phyloP scores from a whole-genome alignment of 2,797 vertebrate genomes.

The Galaxias olidus region DNA sequence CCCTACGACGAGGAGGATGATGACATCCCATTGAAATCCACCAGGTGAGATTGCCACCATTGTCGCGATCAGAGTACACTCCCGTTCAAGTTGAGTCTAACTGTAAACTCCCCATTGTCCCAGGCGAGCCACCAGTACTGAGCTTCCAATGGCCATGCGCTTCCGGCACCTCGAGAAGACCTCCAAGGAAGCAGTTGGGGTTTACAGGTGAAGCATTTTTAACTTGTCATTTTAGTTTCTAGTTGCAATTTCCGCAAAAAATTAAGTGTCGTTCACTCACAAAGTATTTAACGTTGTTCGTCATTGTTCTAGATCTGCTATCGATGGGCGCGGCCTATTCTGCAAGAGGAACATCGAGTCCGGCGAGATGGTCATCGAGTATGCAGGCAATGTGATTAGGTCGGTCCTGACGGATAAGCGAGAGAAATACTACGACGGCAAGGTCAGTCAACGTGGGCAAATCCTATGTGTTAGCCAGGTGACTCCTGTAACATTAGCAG shows the following conservation, averaged over 20 bases:
- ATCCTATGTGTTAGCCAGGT: too few species aligned
- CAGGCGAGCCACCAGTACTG: conserved; percentile 89
- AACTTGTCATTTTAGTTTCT: too few species aligned
- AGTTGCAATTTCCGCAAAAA: too few species aligned
- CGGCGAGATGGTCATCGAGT: conserved; percentile 95
- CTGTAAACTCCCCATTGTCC: conserved; percentile 23
- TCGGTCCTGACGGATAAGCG: conserved; percentile 89
- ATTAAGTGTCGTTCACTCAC: too few species aligned
- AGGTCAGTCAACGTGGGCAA: conserved; percentile 73
- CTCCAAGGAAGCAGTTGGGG: conserved; percentile 93
- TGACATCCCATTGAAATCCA: conserved; percentile 89
- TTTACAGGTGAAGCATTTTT: too few species aligned
- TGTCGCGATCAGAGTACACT: not conserved
- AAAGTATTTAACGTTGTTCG: too few species aligned
- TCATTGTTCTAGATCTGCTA: conserved; percentile 86
- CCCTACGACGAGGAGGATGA: conserved; percentile 89
- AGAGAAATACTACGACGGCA: conserved; percentile 92
- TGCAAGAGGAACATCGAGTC: conserved; percentile 93
- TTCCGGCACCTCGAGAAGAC: conserved; percentile 91
- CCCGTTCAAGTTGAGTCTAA: not conserved
- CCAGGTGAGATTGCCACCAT: conserved; percentile 69
- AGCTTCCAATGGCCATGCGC: conserved; percentile 94
- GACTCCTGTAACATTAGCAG: too few species aligned
- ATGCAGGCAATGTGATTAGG: conserved; percentile 89
- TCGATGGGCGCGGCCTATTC: conserved; percentile 90